Evolutionary conservation across 2,888 invertebrate species (phyloP).

Genomic region (Barypeithes pellucidus): DNA sequence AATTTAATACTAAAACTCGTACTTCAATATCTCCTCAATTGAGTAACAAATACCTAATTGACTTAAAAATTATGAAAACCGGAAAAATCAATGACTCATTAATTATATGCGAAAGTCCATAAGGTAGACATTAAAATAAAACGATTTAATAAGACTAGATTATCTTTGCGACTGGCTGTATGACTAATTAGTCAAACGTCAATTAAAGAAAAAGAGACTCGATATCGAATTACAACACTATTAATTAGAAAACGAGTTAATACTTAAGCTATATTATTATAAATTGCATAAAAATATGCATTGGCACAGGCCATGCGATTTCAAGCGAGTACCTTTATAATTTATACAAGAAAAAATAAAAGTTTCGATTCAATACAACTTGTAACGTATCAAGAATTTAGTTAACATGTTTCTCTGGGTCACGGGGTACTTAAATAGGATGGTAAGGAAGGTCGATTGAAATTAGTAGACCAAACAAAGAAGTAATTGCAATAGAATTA

Average conservation of each 20-base stretch:
- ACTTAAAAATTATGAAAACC: too few relatives aligned
- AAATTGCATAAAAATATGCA: not conserved
- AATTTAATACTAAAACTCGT: too few relatives aligned
- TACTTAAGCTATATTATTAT: not conserved
- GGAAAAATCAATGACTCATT: constrained; percentile 17
- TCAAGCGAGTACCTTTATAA: not conserved
- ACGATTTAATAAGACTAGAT: not conserved
- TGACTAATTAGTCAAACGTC: too few relatives aligned
- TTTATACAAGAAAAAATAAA: not conserved
- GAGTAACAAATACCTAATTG: too few relatives aligned
- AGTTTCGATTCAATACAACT: not conserved
- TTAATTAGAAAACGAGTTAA: constrained; percentile 1
- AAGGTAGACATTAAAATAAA: constrained; percentile 6
- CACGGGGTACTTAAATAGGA: constrained; percentile 23
- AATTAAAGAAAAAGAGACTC: too few relatives aligned
- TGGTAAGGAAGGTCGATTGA: constrained; percentile 19
- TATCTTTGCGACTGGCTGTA: too few relatives aligned
- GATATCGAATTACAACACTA: not conserved
- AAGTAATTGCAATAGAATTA: constrained; percentile 5
- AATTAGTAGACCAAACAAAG: constrained; percentile 25
- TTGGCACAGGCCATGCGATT: not conserved
- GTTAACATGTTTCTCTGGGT: constrained; percentile 20
- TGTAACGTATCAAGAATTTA: constrained; percentile 1
- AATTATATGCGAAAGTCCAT: constrained; percentile 2
- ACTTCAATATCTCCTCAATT: too few relatives aligned